phyloP scores from a whole-genome alignment of 2,888 invertebrate genomes.

The Cephus pygmeus region DNA sequence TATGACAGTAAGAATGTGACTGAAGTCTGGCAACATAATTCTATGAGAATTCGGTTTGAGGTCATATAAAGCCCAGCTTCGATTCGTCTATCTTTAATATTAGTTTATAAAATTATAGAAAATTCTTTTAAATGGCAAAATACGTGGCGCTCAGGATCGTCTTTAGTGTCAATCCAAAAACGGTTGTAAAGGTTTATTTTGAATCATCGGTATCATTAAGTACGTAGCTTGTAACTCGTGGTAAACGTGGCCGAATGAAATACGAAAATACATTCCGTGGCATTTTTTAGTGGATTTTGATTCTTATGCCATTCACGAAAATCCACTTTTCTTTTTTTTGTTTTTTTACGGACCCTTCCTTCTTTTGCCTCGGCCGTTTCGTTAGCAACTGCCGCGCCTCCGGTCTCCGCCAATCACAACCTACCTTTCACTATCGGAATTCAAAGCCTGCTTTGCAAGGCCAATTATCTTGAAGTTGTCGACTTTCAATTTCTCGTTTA shows the following conservation, averaged over 20 bases:
- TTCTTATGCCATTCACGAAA: not conserved
- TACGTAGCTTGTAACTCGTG: not conserved
- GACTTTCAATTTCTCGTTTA: constrained; percentile 27
- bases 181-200: no score
- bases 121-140: no score
- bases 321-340: not conserved
- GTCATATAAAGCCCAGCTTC: no score
- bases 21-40: no score
- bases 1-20: no score
- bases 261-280: not conserved
- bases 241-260: not conserved
- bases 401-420: constrained; percentile 30
- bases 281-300: not conserved
- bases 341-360: not conserved
- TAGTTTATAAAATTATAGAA: no score
- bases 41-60: no score
- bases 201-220: not conserved
- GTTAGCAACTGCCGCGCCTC: constrained; percentile 28
- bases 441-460: constrained; percentile 35
- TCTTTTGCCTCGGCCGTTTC: not conserved
- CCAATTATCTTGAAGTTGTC: constrained; percentile 22
- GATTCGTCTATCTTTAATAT: no score
- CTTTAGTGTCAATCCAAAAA: no score
- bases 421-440: constrained; percentile 51
- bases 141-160: no score